Conservation (phyloP, 2,888 invertebrate genomes). For the Limenitis camilla region DNA sequence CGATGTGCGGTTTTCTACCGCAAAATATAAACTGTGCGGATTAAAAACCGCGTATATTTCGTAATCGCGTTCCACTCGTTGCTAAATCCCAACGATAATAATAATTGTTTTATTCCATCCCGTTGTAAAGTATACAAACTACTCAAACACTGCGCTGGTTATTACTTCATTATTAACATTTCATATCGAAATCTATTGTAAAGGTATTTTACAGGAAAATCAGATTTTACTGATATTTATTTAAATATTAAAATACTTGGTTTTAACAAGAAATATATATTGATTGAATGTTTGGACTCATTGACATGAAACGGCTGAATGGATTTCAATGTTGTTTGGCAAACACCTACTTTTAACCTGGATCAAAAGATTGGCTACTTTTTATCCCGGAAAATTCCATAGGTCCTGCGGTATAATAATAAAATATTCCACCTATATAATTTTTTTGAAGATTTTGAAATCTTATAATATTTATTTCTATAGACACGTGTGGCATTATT, state of each 20-base stretch:
- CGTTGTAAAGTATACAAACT: slow-evolving; percentile 11
- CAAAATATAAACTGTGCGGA: slow-evolving; percentile 37
- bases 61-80: slow-evolving; percentile 21
- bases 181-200: slow-evolving; percentile 23
- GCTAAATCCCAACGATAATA: slow-evolving; percentile 32
- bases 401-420: too few species aligned
- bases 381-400: too few species aligned
- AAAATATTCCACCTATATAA: too few species aligned
- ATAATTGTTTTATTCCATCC: slow-evolving; percentile 27
- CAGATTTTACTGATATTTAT: neutral
- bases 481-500: too few species aligned
- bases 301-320: neutral
- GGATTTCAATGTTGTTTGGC: neutral
- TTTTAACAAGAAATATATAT: neutral
- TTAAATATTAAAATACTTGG: too few species aligned
- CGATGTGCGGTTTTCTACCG: slow-evolving; percentile 24
- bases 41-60: slow-evolving; percentile 41
- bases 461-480: too few species aligned
- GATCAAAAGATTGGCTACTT: too few species aligned
- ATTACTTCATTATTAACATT: slow-evolving; percentile 27
- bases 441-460: too few species aligned
- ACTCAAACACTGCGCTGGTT: slow-evolving; percentile 12
- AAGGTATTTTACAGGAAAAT: slow-evolving; percentile 4
- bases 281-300: slow-evolving; percentile 3
- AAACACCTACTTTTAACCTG: too few species aligned